Conservation (phyloP, 2,797 vertebrate species). For the Myiotriccus ornatus region DNA sequence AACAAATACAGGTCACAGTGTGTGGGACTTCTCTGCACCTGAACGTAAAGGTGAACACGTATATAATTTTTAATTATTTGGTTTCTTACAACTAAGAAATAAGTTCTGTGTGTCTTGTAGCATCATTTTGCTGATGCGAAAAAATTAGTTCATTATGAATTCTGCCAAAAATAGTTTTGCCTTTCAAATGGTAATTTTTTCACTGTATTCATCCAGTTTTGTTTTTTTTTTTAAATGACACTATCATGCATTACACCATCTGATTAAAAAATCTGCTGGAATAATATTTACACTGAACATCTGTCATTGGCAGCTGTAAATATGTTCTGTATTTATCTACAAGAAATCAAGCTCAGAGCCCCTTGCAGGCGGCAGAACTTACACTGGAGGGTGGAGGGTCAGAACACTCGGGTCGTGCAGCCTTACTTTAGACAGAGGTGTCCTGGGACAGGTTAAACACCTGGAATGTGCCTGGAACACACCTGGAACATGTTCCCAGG, state of each 20-base stretch:
- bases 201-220: slow-evolving; percentile 4
- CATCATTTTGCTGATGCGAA: slow-evolving; percentile 7
- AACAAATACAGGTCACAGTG: slow-evolving; percentile 76
- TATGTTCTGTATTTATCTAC: slow-evolving; percentile 52
- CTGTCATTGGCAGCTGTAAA: slow-evolving; percentile 66
- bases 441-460: not conserved
- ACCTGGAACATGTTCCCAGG: not conserved
- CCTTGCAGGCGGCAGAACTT: not conserved
- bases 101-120: slow-evolving; percentile 37
- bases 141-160: not conserved
- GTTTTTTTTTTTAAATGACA: not conserved
- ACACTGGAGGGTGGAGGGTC: not conserved
- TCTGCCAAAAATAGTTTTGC: not conserved
- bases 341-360: slow-evolving; percentile 3
- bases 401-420: rapidly evolving
- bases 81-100: slow-evolving; percentile 52
- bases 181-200: slow-evolving; percentile 31
- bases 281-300: slow-evolving; percentile 67
- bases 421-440: rapidly evolving
- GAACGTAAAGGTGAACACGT: slow-evolving; percentile 70
- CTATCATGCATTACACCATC: slow-evolving; percentile 55
- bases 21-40: slow-evolving; percentile 71
- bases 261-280: slow-evolving; percentile 64
- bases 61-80: slow-evolving; percentile 71
- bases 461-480: not conserved